Base-by-base conservation (phyloP, 2,113 vertebrate genomes). In the Silurus asotus region DNA sequence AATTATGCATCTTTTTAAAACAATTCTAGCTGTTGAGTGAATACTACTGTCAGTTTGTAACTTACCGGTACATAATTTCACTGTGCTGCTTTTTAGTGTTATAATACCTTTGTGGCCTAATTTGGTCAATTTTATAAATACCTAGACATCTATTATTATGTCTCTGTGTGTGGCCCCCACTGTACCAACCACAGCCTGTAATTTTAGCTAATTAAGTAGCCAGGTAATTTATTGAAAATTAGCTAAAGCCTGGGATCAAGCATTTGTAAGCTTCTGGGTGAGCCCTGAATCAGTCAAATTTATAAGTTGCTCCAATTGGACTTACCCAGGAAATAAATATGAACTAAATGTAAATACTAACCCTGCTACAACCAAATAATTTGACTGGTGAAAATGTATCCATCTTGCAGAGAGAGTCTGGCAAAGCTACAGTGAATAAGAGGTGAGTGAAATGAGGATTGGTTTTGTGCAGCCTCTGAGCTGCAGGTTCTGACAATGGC, bases 401-500 rank as follows among this genome's bases (percentile, higher is more conserved):
- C 58, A 7, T 78, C 53, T 55, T 53, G 20, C 51, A 77, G 25
- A 25, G 51, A 55, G 13, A 55, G 48, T 8, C 51, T 77, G 74
- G 51, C 51, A 77, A 56, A 37, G n/a, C 53, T 56, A 78, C 14
- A 58, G 25, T 58, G 37, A 78, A 78, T 78, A 78, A 17, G 56
- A 10, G 58, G 11, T 25, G 81, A 19, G 8, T 61, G 77, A 79
- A 80, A 80, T 80, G 19, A 80, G 56, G 56, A 80, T 20, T 61
- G 56, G 56, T 61, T 80, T 80, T 80, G 56, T 58, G 59, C 10
- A 80, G 65, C 25, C 53, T 83, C 19, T 4, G 51, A 37, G 77
- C 51, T 67, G 85, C 13, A 28, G 7, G 37, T 25, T 56, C 48
- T 84, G 81, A 87, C 74, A 85, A 74, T 75, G 64, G 81, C 62